Evolutionary conservation across 2,888 invertebrate genomes (phyloP), one percentile per base, ranked within the genome.

Genomic region (Spicauda simplicius): DNA sequence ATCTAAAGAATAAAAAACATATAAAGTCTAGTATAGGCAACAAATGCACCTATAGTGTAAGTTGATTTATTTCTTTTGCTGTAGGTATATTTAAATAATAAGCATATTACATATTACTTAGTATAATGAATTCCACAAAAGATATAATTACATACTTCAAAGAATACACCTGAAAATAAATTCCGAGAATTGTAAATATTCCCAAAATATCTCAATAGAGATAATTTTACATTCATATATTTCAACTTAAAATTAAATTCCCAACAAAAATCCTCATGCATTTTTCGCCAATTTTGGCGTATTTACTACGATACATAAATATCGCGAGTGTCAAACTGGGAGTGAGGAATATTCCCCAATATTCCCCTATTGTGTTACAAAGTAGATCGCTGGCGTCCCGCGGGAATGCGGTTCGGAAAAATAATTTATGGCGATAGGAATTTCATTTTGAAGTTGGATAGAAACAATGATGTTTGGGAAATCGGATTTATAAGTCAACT

Each of bases 341-440:
- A 66, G 59, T 66, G 59, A 66, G 65, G 59, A 66, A 66, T 66
- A 66, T 66, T 64, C 45, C 45, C 62, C 62, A 60, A 66, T 66
- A 66, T 66, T 66, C 65, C 54, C 54, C 65, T 60, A 65, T 65
- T 65, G 65, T 58, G 64, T 65, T 65, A 59, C 65, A 58, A 48
- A 59, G 65, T 65, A 65, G 65, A 59, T 59, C 65, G 59, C 59
- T 16, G 14, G 45, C 45, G 33, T 65, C 65, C 65, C 54, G 20
- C 54, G 65, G 59, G 65, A 59, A 65, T 65, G 59, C 48, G 65
- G 54, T 59, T 59, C 59, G 65, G 53, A 55, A 65, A 65, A 65
- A 65, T 65, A 59, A 65, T 65, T 59, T 65, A 65, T 54, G 54
- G 30, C 59, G 58, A 65, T 59, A 54, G 65, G 65, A 65, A 65